phyloP scores from a whole-genome alignment of 1,140 invertebrate species.

The Pogonomyrmex barbatus region DNA sequence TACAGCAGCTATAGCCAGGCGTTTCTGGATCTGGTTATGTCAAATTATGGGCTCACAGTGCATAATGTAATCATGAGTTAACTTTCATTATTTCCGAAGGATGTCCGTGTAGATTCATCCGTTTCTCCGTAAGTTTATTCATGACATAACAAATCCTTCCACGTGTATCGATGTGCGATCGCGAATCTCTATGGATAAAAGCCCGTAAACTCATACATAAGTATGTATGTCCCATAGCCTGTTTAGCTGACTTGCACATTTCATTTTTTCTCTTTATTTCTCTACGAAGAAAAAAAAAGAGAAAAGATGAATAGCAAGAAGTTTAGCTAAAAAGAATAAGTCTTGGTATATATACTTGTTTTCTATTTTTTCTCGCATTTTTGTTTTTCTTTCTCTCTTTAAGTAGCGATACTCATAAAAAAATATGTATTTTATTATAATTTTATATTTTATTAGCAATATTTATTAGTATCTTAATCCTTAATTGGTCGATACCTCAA shows the following conservation, averaged over 20 bases:
- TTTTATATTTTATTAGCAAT: too few species aligned
- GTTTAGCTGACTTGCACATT: not conserved
- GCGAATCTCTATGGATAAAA: not conserved
- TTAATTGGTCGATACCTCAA: too few species aligned
- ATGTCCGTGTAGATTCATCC: not conserved
- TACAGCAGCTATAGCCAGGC: too few species aligned
- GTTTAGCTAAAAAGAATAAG: too few species aligned
- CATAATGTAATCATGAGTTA: constrained; percentile 25
- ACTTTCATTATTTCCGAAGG: not conserved
- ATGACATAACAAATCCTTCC: not conserved
- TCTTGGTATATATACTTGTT: too few species aligned
- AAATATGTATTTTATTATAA: too few species aligned
- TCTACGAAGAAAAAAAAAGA: not conserved
- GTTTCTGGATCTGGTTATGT: not conserved
- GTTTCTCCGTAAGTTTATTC: not conserved
- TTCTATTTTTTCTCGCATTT: not conserved
- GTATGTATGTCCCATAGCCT: not conserved
- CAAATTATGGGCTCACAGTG: constrained; percentile 18
- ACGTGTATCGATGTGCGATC: not conserved
- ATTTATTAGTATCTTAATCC: too few species aligned
- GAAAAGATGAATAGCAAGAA: too few species aligned
- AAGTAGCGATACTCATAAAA: too few species aligned
- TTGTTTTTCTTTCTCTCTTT: too few species aligned
- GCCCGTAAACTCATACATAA: not conserved
- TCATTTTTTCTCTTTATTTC: not conserved